Base-by-base conservation (phyloP, 2,888 invertebrate species). In the Monoplex corrugatus region DNA sequence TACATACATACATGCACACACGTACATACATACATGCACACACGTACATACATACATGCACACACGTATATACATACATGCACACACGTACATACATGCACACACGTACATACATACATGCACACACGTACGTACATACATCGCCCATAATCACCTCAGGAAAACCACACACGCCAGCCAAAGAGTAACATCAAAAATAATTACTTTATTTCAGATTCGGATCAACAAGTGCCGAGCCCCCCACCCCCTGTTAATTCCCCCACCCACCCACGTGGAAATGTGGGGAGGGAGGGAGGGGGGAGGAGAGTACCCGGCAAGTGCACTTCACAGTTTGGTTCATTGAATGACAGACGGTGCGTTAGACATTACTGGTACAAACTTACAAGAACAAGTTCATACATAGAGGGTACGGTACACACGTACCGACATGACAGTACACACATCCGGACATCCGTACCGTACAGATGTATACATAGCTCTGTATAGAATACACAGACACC, bases 131-230 rank as follows among this genome's bases (percentile, higher is more conserved):
- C 28, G 28, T 23, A 68, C 16, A 28, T 5, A 68, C 16, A n/a
- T 16, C 68, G 5, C 68, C 5, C 68, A 28, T 23, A 28, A 10
- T 35, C 72, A 72, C 35, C 32, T 16, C 6, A 3, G 16, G 32
- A 35, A 32, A 35, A 6, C 6, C 72, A 72, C 35, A 72, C 35
- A 35, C 72, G 16, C 72, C 82, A 19, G 0, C 32, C 1, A 43
- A 87, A 6, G 43, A 75, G 13, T 72, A 44, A 86, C 87, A 75
- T 87, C 78, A 78, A 87, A 87, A 87, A 87, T 78, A 87, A 3
- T 72, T 68, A 87, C 78, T 87, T 87, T 87, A 87, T 87, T 87
- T 50, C 87, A 78, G 68, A 45, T 35, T 78, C 75, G 87, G 87
- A 87, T 78, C 44, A 87, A 87, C 87, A 87, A 35, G 75, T 75